Evolutionary conservation across 2,797 vertebrate genomes (phyloP), one percentile per base, ranked within the genome.

Genomic region (Saxicola maurus): DNA sequence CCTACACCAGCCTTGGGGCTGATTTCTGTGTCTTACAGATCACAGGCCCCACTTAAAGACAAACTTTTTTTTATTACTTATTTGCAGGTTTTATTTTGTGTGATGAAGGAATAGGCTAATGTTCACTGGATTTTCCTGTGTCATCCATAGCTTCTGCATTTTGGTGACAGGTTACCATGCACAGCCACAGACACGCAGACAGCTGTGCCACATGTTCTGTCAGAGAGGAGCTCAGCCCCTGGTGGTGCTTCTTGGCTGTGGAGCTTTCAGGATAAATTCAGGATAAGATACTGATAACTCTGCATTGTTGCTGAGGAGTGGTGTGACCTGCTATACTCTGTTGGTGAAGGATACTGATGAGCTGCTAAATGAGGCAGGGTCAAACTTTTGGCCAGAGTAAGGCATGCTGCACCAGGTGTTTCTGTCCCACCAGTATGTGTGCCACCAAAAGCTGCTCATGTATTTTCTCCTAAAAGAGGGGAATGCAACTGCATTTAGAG

Each of bases 81-180:
- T 71, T 74, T 48, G 17, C 31, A 69, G 33, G 8, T 57, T 83
- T 73, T 61, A 23, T 66, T 86, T 73, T 35, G 11, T 61, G 11
- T 11, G 7, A 23, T 20, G 30, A 60, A 43, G 18, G 35, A 75
- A 37, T 12, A 57, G 33, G n/a, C 18, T 75, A 4, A 6, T 33
- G 31, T 78, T 72, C 43, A 24, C 9, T 23, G 37, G 31, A 12
- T 81, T 86, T 86, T 82, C 21, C 55, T 12, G 9, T 28, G 24
- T 27, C 23, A 27, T 43, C 5, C 0, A 0, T 43, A 13, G 5
- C 4, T 78, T 66, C 65, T 69, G 52, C 19, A 20, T n/a, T 48
- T 6, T 56, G 45, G 46, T n/a, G 6, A 0, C 21, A 0, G 3
- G 9, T 52, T 38, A 12, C 9, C 20, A 7, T 1, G 19, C 52